phyloP scores from a whole-genome alignment of 2,113 vertebrate genomes.

The Charina bottae region DNA sequence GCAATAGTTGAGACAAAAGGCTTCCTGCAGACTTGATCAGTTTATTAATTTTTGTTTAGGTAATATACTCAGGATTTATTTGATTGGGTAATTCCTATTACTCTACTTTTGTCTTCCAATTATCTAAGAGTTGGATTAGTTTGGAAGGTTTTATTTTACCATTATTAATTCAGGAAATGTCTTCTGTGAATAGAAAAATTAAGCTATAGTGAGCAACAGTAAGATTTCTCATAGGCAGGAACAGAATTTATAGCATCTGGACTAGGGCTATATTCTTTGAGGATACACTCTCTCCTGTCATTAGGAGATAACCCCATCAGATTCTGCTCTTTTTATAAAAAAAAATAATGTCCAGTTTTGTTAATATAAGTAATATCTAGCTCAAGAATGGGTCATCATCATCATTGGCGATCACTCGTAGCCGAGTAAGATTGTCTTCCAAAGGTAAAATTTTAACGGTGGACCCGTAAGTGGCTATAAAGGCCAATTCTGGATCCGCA shows the following conservation, averaged over 20 bases:
- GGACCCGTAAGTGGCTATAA: no score
- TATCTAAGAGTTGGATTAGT: background rate
- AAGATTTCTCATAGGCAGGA: background rate
- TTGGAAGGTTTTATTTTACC: background rate
- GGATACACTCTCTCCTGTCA: background rate
- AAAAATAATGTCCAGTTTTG: background rate
- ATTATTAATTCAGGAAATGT: background rate
- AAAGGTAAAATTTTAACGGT: no score
- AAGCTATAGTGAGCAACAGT: background rate
- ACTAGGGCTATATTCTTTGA: background rate
- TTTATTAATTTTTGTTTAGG: slow-evolving; percentile 41
- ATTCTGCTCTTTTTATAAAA: background rate
- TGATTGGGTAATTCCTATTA: slow-evolving; percentile 3
- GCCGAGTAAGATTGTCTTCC: no score
- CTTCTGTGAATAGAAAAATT: background rate
- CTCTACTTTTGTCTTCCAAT: slow-evolving; percentile 29
- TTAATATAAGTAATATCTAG: background rate
- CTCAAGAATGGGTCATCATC: background rate
- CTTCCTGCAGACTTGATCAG: slow-evolving; percentile 28
- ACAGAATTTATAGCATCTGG: background rate
- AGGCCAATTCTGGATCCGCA: no score
- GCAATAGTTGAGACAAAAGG: slow-evolving; percentile 33
- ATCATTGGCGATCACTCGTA: no score
- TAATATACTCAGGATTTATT: slow-evolving; percentile 8
- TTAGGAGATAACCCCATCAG: background rate